Evolutionary conservation across 2,113 vertebrate species (phyloP), one percentile per base, ranked within the genome.

Genomic region (Falco punctatus): DNA sequence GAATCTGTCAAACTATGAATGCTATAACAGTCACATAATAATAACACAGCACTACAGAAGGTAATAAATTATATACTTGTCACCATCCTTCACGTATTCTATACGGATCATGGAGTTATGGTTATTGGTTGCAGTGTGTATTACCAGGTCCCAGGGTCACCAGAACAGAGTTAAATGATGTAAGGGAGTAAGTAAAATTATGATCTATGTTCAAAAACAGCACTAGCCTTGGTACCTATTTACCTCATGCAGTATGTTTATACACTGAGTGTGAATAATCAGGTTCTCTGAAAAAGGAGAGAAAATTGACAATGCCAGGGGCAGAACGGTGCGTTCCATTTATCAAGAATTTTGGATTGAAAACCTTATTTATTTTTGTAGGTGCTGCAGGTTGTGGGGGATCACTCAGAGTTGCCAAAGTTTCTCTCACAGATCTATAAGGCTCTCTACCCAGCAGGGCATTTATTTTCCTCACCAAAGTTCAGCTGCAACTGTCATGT

Each of bases 21-120:
- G 90, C 92, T 88, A 91, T 96, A 98, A 95, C 95, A 97, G 95
- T 95, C 96, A 95, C 81, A 94, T 96, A 89, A 97, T 97, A 96
- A 97, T 96, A 96, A 96, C 94, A 96, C 87, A 97, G 95, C 80
- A 92, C 78, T 96, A 62, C 54, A 88, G 58, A 93, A 66, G 95
- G 80, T 94, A 91, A 95, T 96, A 96, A 96, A 96, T 89, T 96
- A 83, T 55, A 86, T 32, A 91, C 71, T 79, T 96, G 91, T 80
- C 95, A 88, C 73, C 87, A 90, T 97, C 81, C 88, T 84, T 98
- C 94, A 97, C 7, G 1, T 77, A 90, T 92, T 91, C 77, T 91
- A 55, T 83, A 86, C 2, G 81, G 82, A 96, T 93, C 90, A 96
- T 52, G 62, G 83, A 96, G 79, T 94, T 95, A 84, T 93, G 80